Evolutionary conservation across 2,888 invertebrate species (phyloP).

Genomic region (Cordilura impudica): DNA sequence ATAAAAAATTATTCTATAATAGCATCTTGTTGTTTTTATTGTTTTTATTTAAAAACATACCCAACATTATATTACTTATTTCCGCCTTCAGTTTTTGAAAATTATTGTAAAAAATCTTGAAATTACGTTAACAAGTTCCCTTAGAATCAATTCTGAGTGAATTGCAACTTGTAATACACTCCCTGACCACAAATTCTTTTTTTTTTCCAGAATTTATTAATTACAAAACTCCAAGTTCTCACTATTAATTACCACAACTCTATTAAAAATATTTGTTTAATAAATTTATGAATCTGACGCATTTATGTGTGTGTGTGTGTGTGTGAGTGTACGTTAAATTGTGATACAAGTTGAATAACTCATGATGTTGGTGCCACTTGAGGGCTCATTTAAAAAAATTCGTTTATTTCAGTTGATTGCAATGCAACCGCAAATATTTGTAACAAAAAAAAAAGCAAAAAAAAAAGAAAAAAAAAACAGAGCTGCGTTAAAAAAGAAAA

Average conservation of each 20-base stretch:
- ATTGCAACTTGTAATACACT: too few relatives aligned
- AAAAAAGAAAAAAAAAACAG: not conserved
- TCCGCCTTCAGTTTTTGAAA: too few relatives aligned
- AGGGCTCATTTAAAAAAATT: conserved; percentile 42
- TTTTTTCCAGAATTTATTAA: too few relatives aligned
- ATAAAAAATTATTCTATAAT: too few relatives aligned
- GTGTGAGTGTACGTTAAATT: not conserved
- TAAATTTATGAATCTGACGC: not conserved
- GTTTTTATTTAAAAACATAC: too few relatives aligned
- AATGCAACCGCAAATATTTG: conserved; percentile 50
- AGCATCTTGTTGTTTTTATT: too few relatives aligned
- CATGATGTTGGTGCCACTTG: conserved; percentile 36
- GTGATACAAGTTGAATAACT: conserved; percentile 16
- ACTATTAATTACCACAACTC: not conserved
- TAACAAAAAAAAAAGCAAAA: conserved; percentile 7
- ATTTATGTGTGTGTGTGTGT: not conserved
- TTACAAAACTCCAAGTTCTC: too few relatives aligned
- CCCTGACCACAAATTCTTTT: too few relatives aligned
- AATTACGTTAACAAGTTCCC: too few relatives aligned
- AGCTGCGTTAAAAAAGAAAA: not conserved
- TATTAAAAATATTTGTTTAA: not conserved
- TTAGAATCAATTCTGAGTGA: too few relatives aligned
- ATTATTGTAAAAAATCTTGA: too few relatives aligned
- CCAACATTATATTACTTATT: too few relatives aligned
- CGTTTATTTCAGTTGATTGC: conserved; percentile 47